Percentiles rank a stretch among this genome's conserved stretches.
phyloP scores from a whole-genome alignment of 2,797 vertebrate species.

The Odontamblyopus lacepedii region DNA sequence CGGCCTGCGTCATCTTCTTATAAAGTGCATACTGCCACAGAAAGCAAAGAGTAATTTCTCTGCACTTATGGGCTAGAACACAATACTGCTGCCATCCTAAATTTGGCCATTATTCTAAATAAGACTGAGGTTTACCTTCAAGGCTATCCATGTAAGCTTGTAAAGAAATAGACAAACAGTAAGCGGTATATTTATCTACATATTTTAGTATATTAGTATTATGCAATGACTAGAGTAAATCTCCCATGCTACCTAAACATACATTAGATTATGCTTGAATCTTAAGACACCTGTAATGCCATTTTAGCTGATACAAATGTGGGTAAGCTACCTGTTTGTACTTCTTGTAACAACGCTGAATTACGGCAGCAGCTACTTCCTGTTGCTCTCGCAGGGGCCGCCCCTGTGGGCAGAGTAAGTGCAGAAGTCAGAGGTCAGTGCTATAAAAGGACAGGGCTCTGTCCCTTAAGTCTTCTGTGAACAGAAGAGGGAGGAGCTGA shows the following conservation, averaged over 20 bases:
- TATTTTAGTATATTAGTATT: slow-evolving; percentile 10
- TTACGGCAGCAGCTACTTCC: slow-evolving; percentile 95
- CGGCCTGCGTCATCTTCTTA: slow-evolving; percentile 99
- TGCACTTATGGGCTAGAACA: neutral
- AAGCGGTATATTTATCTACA: slow-evolving; percentile 20
- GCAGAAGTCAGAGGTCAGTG: slow-evolving; percentile 64
- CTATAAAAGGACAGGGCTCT: slow-evolving; percentile 46
- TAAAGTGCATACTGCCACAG: slow-evolving; percentile 97
- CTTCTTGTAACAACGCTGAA: slow-evolving; percentile 98
- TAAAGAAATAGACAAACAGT: slow-evolving; percentile 65
- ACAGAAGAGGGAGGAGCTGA: slow-evolving; percentile 36
- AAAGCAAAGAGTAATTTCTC: slow-evolving; percentile 25
- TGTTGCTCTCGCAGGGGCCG: slow-evolving; percentile 95
- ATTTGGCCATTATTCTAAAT: slow-evolving; percentile 8
- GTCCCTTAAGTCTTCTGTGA: slow-evolving; percentile 42
- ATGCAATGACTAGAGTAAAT: neutral
- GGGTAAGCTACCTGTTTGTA: slow-evolving; percentile 93
- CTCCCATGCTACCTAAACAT: neutral
- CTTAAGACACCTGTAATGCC: neutral
- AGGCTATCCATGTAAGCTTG: slow-evolving; percentile 99
- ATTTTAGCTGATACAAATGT: neutral
- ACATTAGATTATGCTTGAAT: neutral
- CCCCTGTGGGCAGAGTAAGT: slow-evolving; percentile 80
- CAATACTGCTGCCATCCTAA: slow-evolving; percentile 8
- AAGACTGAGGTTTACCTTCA: slow-evolving; percentile 90